These are phyloP conservation scores for Chaenocephalus aceratus DNA, from an alignment of 2,113 vertebrate genomes.

Conservation along the genomic window DNA sequence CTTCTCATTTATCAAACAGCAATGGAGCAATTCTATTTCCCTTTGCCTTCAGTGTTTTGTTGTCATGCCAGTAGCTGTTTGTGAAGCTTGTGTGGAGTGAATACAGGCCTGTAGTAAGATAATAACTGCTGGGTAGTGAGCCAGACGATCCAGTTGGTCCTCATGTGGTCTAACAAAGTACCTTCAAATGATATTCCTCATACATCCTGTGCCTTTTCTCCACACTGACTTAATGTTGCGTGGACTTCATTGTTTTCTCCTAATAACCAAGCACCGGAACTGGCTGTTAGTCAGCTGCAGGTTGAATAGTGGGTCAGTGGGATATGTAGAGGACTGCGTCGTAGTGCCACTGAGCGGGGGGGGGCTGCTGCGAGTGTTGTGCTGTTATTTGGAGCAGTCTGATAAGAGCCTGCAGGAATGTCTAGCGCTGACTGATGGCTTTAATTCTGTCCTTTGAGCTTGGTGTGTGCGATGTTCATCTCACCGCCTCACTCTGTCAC, in stretches of 20 bases:
- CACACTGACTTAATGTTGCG: conserved; percentile 15
- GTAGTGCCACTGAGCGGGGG: conserved; percentile 24
- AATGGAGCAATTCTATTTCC: conserved; percentile 2
- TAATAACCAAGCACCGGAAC: conserved; percentile 4
- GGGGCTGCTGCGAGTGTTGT: conserved; percentile 40
- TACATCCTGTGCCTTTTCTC: background rate
- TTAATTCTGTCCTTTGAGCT: conserved; percentile 56
- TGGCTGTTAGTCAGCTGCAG: conserved; percentile 17
- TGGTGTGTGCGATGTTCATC: conserved; percentile 41
- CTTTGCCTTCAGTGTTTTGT: background rate
- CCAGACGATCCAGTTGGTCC: conserved; percentile 19
- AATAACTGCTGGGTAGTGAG: conserved; percentile 28
- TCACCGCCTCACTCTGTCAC: conserved; percentile 18
- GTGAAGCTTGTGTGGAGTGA: conserved; percentile 24
- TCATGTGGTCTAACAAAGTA: conserved; percentile 18
- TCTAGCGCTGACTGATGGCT: conserved; percentile 68
- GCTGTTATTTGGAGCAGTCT: conserved; percentile 67
- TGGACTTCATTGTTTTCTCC: background rate
- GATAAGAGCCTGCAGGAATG: conserved; percentile 74
- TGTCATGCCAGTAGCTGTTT: conserved; percentile 14
- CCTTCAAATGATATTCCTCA: conserved; percentile 29
- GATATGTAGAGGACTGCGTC: conserved; percentile 51
- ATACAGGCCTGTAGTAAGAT: conserved; percentile 9
- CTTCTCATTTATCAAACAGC: conserved; percentile 35
- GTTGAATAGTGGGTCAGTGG: conserved; percentile 68